Evolutionary conservation across 92 coral and sea anemone genomes (phyloP).

Genomic region (Porites divaricata): DNA sequence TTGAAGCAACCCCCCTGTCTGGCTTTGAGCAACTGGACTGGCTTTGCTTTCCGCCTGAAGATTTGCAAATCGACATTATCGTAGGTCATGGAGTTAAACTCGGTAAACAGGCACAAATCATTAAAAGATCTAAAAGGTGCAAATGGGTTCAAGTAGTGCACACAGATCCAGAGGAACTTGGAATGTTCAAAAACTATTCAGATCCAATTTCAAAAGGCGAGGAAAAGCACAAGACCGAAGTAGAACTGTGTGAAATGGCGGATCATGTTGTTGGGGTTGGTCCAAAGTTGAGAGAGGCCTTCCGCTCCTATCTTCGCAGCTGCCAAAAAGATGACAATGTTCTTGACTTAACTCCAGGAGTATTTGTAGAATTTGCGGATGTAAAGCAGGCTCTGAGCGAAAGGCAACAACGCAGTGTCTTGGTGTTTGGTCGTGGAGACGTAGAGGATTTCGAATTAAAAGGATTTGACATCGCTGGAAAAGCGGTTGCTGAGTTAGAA

Average conservation of each 20-base stretch:
- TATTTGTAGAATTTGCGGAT: constrained; percentile 1
- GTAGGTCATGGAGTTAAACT: constrained; percentile 29
- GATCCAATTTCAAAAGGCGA: constrained; percentile 21
- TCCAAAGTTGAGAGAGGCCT: constrained; percentile 14
- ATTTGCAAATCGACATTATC: background rate
- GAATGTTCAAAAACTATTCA: too few species aligned
- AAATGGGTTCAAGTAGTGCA: constrained; percentile 26
- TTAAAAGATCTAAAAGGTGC: background rate
- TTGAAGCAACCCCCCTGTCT: background rate
- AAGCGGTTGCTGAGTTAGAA: constrained; percentile 4
- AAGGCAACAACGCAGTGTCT: background rate
- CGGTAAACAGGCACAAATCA: constrained; percentile 6
- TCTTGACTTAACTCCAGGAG: constrained; percentile 7
- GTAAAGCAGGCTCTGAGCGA: background rate
- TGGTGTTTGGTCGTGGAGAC: constrained; percentile 24
- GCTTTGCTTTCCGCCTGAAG: constrained; percentile 17
- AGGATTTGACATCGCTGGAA: constrained; percentile 11
- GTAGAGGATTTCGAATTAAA: background rate
- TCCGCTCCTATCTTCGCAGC: constrained; percentile 9
- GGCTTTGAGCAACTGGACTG: background rate
- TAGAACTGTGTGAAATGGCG: constrained; percentile 31
- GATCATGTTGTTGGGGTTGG: constrained; percentile 20
- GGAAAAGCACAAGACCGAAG: constrained; percentile 5
- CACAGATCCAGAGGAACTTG: background rate
- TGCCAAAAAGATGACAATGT: background rate